Percentiles rank a stretch among this genome's conserved stretches.
Evolutionary conservation across 1,140 invertebrate genomes (phyloP).

Genomic region (Penaeus vannamei): DNA sequence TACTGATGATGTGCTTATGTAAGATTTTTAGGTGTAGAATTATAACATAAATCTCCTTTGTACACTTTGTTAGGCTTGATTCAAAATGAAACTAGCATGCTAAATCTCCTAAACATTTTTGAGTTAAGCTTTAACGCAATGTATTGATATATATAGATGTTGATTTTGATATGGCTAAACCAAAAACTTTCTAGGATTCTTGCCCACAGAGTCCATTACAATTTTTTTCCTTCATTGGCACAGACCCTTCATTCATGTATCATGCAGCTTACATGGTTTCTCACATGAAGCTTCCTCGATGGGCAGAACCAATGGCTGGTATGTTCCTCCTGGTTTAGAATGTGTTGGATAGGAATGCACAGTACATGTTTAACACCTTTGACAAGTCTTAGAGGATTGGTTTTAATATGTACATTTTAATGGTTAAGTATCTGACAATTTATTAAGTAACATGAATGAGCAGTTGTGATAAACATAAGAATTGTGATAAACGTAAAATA

Average conservation of each 20-base stretch:
- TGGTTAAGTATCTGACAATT: background rate
- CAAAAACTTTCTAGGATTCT: too few species aligned
- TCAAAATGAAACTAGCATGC: background rate
- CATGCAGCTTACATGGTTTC: slow-evolving; percentile 79
- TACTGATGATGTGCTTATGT: too few species aligned
- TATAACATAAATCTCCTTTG: too few species aligned
- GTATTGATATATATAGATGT: too few species aligned
- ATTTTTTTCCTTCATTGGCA: slow-evolving; percentile 69
- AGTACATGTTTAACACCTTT: background rate
- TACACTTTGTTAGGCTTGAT: background rate
- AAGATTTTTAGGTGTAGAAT: too few species aligned
- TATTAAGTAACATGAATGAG: background rate
- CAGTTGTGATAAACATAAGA: background rate
- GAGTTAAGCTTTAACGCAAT: background rate
- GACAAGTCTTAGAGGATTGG: background rate
- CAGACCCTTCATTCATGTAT: slow-evolving; percentile 85
- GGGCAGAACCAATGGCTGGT: slow-evolving; percentile 81
- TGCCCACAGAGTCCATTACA: background rate
- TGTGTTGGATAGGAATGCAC: too few species aligned
- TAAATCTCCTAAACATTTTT: background rate
- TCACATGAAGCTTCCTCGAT: slow-evolving; percentile 77
- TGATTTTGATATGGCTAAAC: too few species aligned
- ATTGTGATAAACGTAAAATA: too few species aligned
- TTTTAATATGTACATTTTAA: background rate
- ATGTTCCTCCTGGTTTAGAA: slow-evolving; percentile 36